Conservation (phyloP, 2,797 vertebrate species). For the Hyperoplus immaculatus region DNA sequence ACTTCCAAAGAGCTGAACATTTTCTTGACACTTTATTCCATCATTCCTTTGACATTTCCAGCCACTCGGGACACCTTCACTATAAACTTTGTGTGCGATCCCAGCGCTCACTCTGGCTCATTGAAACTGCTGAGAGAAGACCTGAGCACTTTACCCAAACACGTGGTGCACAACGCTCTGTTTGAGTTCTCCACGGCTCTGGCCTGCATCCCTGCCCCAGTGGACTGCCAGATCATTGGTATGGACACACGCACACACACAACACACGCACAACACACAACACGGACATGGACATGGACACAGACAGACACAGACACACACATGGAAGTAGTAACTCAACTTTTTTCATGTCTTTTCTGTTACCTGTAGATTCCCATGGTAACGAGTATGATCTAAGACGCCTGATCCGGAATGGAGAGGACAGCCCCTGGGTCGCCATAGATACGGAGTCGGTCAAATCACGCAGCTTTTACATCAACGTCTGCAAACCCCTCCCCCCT, state of each 20-base stretch:
- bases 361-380: slow-evolving; percentile 88
- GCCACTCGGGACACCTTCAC: slow-evolving; percentile 86
- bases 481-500: slow-evolving; percentile 91
- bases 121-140: slow-evolving; percentile 87
- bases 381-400: slow-evolving; percentile 95
- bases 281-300: background rate
- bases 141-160: slow-evolving; percentile 71
- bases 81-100: slow-evolving; percentile 92
- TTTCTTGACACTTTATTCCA: background rate
- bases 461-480: slow-evolving; percentile 91
- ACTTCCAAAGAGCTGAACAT: background rate
- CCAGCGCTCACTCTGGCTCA: slow-evolving; percentile 79
- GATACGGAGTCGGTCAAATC: slow-evolving; percentile 83
- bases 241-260: background rate
- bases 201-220: slow-evolving; percentile 90
- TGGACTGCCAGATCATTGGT: slow-evolving; percentile 93
- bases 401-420: slow-evolving; percentile 83
- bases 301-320: background rate
- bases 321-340: too few relatives aligned
- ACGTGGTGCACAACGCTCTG: slow-evolving; percentile 83
- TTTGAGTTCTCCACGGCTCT: slow-evolving; percentile 93
- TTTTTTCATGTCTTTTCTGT: background rate
- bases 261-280: slow-evolving; percentile 3
- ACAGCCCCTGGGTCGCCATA: slow-evolving; percentile 89
- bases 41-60: slow-evolving; percentile 55